Conservation (phyloP, 1,140 invertebrate species). For the Pygmarrhopalites habei region DNA sequence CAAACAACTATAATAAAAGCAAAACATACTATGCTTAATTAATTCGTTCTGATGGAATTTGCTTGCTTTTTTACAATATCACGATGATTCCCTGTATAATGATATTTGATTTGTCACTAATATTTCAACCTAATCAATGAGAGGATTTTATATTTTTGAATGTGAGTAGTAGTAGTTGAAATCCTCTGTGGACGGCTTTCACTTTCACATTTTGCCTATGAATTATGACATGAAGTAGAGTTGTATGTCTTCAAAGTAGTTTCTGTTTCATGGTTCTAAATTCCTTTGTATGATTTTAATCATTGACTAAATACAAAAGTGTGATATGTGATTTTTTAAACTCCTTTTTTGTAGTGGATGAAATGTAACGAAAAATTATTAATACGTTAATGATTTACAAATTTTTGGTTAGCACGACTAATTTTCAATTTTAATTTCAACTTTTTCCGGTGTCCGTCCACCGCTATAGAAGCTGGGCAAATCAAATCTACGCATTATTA, state of each 20-base stretch:
- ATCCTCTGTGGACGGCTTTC: neutral
- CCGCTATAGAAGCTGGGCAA: conserved; percentile 15
- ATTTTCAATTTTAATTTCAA: conserved; percentile 5
- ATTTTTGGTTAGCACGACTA: conserved; percentile 5
- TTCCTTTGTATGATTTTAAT: conserved; percentile 1
- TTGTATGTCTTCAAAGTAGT: neutral
- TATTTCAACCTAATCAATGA: too few relatives aligned
- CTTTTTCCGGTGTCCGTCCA: neutral
- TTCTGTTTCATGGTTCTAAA: neutral
- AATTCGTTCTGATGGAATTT: too few relatives aligned
- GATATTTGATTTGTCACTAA: too few relatives aligned
- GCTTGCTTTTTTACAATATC: too few relatives aligned
- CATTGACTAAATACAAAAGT: neutral
- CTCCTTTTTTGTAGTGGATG: neutral
- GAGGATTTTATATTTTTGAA: too few relatives aligned
- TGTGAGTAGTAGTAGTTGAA: neutral
- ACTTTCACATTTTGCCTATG: neutral
- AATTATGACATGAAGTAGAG: neutral
- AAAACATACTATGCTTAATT: too few relatives aligned
- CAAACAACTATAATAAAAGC: too few relatives aligned
- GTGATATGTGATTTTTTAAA: neutral
- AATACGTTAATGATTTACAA: conserved; percentile 2
- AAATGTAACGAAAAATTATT: neutral
- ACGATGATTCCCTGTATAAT: too few relatives aligned
- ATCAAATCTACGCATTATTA: conserved; percentile 11